A percentile compares a stretch with the other conserved stretches of the same genome.
These are phyloP conservation scores for Porphyrio hochstetteri DNA, from an alignment of 2,113 vertebrate genomes.

Conservation along the genomic window DNA sequence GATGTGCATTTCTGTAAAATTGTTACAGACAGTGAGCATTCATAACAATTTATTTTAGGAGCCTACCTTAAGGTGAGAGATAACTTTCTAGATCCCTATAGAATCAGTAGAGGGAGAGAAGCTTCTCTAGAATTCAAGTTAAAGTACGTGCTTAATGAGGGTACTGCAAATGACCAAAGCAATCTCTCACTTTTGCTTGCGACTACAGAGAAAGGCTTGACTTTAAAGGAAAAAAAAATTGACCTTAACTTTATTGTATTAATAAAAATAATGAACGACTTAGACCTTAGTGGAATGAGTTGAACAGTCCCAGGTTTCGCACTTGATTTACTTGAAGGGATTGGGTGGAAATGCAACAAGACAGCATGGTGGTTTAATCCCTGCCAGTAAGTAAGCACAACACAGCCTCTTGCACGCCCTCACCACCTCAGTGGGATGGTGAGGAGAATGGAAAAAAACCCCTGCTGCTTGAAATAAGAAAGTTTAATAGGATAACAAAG, in stretches of 20 bases:
- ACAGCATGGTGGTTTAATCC: background rate
- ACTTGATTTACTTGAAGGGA: constrained; percentile 1
- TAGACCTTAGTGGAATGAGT: background rate
- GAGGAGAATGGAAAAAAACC: no score
- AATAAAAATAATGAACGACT: background rate
- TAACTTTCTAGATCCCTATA: background rate
- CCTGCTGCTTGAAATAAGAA: no score
- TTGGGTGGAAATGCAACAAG: background rate
- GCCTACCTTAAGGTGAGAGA: background rate
- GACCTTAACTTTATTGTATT: background rate
- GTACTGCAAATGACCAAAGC: background rate
- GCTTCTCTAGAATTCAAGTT: background rate
- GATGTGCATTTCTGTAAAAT: background rate
- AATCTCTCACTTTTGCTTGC: background rate
- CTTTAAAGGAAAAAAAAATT: background rate
- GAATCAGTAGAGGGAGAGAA: background rate
- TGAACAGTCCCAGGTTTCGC: background rate
- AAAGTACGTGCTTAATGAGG: background rate
- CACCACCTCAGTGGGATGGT: no score
- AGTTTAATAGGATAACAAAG: no score
- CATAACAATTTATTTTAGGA: background rate
- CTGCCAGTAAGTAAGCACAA: no score
- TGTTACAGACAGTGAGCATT: background rate
- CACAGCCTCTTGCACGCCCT: no score
- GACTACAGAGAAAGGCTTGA: background rate